Base-by-base conservation (phyloP, 1,140 invertebrate genomes). In the Helicoverpa armigera region DNA sequence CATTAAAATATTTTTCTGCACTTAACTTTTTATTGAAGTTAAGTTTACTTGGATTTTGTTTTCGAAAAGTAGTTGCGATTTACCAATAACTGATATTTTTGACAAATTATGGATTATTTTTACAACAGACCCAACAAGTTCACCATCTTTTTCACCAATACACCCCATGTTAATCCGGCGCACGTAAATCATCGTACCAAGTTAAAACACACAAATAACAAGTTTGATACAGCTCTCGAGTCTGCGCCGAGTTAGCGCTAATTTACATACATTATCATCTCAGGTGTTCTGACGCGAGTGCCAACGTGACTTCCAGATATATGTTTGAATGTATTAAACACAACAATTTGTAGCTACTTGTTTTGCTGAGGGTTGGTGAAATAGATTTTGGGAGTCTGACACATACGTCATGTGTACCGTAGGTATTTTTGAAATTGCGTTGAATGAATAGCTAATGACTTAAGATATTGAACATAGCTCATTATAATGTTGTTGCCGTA, bases 201-300 rank as follows among this genome's bases (percentile, higher is more conserved):
- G 89, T 93, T 93, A 93, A 94, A 94, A 93, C 90, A 93, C 86
- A 93, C 93, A 93, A 94, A 93, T 94, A 94, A 93, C 89, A 93
- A 93, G 88, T 94, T 92, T 92, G 90, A 92, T 92, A 93, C 89
- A 92, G 90, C 88, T 83, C 85, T 78, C 84, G 73, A 82, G 88
- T 83, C 90, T 87, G 86, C 85, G 79, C 85, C 83, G 90, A 93
- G 87, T 92, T 91, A 82, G 74, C 70, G 82, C 84, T 89, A 91
- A 94, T 94, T 94, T 93, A 89, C 90, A 94, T 94, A 92, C 87
- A 93, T 94, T 92, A 94, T 92, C 91, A 93, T 91, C 89, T 91
- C 90, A 93, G 92, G 91, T 93, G 90, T 83, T 88, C 67, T 75
- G 73, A 58, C 50, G 43, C 65, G 35, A 69, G 43, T 61, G 74